Conservation (phyloP, 2,888 invertebrate species). For the Hydriomena furcata region DNA sequence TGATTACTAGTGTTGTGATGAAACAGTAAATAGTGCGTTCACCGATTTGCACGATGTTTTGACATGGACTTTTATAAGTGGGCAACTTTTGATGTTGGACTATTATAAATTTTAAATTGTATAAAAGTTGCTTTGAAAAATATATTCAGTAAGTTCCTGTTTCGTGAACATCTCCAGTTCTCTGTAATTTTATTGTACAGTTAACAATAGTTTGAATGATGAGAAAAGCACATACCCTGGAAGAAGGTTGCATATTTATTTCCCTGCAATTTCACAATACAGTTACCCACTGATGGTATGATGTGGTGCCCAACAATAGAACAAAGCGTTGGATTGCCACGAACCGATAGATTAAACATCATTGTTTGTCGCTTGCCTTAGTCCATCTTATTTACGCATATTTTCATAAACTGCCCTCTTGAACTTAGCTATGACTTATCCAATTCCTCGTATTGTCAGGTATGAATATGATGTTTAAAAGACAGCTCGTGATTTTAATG, state of each 20-base stretch:
- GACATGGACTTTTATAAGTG: slow-evolving; percentile 20
- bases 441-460: not conserved
- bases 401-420: slow-evolving; percentile 14
- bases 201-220: not conserved
- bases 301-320: slow-evolving; percentile 57
- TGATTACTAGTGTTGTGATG: slow-evolving; percentile 6
- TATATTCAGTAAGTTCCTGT: too few species aligned
- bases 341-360: slow-evolving; percentile 58
- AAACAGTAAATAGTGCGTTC: slow-evolving; percentile 26
- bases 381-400: slow-evolving; percentile 44
- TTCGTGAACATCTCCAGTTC: not conserved
- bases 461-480: not conserved
- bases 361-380: slow-evolving; percentile 58
- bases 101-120: not conserved
- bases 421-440: not conserved
- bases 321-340: slow-evolving; percentile 58
- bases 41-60: slow-evolving; percentile 23
- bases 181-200: not conserved
- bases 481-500: too few species aligned
- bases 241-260: slow-evolving; percentile 1
- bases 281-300: not conserved
- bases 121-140: too few species aligned
- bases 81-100: not conserved
- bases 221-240: not conserved
- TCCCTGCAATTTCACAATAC: slow-evolving; percentile 14